A percentile compares a stretch with the other conserved stretches of the same genome.
Evolutionary conservation across 2,113 vertebrate species (phyloP).

Genomic region (Empidonax alnorum): DNA sequence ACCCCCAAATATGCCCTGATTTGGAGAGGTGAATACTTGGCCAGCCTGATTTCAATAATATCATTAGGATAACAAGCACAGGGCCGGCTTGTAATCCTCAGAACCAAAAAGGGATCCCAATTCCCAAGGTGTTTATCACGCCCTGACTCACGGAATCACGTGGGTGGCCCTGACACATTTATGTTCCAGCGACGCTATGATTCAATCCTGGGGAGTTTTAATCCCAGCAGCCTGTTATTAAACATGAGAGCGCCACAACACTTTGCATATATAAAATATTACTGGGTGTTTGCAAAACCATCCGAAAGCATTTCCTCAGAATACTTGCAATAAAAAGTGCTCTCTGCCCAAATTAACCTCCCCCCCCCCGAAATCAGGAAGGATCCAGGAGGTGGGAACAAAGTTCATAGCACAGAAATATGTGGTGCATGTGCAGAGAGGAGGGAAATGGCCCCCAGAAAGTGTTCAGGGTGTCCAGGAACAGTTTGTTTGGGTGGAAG

Average conservation of each 20-base stretch:
- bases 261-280: conserved; percentile 27
- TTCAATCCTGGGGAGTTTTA: background rate
- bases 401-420: background rate
- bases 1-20: background rate
- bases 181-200: conserved; percentile 51
- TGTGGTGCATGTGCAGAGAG: background rate
- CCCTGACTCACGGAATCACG: background rate
- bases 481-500: background rate
- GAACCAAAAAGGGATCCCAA: background rate
- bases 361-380: background rate
- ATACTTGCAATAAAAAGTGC: background rate
- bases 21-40: background rate
- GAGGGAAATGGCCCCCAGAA: background rate
- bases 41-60: background rate
- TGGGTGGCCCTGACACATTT: background rate
- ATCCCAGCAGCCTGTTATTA: conserved; percentile 41
- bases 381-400: background rate
- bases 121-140: background rate
- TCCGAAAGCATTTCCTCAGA: conserved; percentile 22
- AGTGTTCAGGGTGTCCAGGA: rapidly evolving
- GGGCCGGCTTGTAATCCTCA: background rate
- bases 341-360: background rate
- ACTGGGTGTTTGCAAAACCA: conserved; percentile 23
- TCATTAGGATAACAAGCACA: background rate
- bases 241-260: background rate